Base-by-base conservation (phyloP, 2,113 vertebrate genomes). In the Alosa alosa region DNA sequence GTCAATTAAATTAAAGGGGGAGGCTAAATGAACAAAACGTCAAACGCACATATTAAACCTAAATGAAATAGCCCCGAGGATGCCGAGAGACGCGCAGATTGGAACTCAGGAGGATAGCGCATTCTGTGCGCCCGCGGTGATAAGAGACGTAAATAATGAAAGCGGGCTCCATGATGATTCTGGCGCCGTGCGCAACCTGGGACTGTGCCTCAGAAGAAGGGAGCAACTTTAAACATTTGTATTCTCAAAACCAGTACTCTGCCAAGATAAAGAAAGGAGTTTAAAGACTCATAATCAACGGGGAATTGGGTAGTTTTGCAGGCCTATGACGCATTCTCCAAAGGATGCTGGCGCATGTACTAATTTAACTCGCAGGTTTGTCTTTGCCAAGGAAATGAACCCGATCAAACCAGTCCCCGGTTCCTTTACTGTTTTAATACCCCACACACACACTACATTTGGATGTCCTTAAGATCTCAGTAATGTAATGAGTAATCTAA, bases 11-110 rank as follows among this genome's bases (percentile, higher is more conserved):
- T 94, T 93, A 93, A 94, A 89, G 88, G 49, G 88, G 83, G 87
- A 75, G 83, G 82, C 87, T 88, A 94, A 93, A 95, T 94, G 92
- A 94, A 93, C 89, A 91, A 94, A 95, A 93, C 92, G 92, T 94
- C 92, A 95, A 94, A 94, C 91, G 91, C 93, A 93, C 92, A 94
- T 94, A 94, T 94, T 94, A 95, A 94, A 94, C 91, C 92, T 92
- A 93, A 94, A 95, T 94, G 93, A 94, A 95, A 95, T 91, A 85
- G 93, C 95, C 93, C 87, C 86, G 22, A 95, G 95, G 93, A 93
- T 89, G 91, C 88, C 90, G 89, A 84, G 91, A 91, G 93, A 93
- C 88, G 87, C 91, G 90, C 91, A 94, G 93, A 95, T 95, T 92
- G 94, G 92, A 94, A 94, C 92, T 93, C 92, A 90, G 89, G 94